Evolutionary conservation across 1,140 invertebrate species (phyloP), one percentile per base, ranked within the genome.

Genomic region (honey bee (Apis mellifera)): DNA sequence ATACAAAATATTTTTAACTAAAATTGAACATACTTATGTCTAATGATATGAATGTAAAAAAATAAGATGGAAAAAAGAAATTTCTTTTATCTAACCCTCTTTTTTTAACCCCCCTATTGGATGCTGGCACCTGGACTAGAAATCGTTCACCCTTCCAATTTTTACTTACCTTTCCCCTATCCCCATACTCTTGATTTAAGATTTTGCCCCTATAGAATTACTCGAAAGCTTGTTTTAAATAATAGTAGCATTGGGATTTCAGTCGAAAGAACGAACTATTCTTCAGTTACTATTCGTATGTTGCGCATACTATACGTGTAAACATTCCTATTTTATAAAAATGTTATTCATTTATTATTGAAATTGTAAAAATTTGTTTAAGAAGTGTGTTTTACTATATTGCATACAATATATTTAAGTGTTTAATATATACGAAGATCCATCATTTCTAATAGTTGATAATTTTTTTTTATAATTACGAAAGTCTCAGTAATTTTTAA

Each of bases 201-300:
- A 83, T 83, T 91, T 90, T 84, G 90, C 90, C 90, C 92, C 90
- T 90, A 83, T 89, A 89, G 87, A 82, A 87, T 88, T 82, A 89
- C 57, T 91, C 89, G 93, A 94, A 94, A 93, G 93, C 92, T 94
- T 93, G 93, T 92, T 94, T 94, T 94, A 93, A 93, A 93, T 93
- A 93, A 94, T 92, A 93, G 93, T 93, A 90, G 91, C 82, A 21
- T 59, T 48, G 78, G 83, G 86, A 90, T 88, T 87, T 88, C 86
- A 88, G 90, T 90, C 85, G 84, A 73, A 78, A 32, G 42, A 87
- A 91, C 84, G 42, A 87, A 91, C 84, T 87, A 82, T 90, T 90
- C 88, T 90, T 86, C 85, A 85, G 85, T 83, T 17, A 21, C 21
- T 42, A 81, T 85, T 83, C 89, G 90, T 88, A 83, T 87, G 87